phyloP scores from a whole-genome alignment of 2,113 vertebrate species.

The Heterotilapia buettikoferi region DNA sequence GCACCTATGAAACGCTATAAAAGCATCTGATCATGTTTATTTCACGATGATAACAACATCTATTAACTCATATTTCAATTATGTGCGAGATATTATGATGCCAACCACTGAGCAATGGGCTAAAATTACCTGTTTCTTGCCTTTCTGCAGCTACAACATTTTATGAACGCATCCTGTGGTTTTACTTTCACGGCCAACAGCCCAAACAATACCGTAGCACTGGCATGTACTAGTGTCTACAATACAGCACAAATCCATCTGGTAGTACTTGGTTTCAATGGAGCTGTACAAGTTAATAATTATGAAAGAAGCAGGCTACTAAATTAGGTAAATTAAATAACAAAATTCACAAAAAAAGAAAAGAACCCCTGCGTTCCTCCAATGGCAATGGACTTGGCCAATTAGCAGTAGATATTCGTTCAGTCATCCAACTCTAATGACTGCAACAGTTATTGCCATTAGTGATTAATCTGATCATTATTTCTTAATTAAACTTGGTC shows the following conservation, averaged over 20 bases:
- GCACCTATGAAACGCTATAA: neutral
- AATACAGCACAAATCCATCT: neutral
- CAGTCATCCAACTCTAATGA: neutral
- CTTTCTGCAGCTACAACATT: neutral
- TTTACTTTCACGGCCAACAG: neutral
- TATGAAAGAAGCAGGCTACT: neutral
- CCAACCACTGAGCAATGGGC: neutral
- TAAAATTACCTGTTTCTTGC: fast-evolving
- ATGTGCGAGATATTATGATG: neutral
- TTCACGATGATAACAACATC: fast-evolving
- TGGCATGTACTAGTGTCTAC: neutral
- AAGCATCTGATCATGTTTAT: neutral
- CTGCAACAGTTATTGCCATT: neutral
- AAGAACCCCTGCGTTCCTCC: neutral
- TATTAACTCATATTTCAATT: neutral
- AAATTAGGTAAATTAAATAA: neutral
- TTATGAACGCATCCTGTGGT: neutral
- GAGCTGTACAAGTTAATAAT: neutral
- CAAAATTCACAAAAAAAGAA: neutral
- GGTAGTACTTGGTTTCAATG: neutral
- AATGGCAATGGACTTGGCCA: neutral
- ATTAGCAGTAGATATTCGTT: neutral
- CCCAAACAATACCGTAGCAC: neutral
- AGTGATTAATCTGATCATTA: neutral
- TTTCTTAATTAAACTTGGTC: neutral